These are phyloP conservation scores for Malurus alboscapulatus DNA, from an alignment of 2,113 vertebrate genomes.

Conservation along the genomic window DNA sequence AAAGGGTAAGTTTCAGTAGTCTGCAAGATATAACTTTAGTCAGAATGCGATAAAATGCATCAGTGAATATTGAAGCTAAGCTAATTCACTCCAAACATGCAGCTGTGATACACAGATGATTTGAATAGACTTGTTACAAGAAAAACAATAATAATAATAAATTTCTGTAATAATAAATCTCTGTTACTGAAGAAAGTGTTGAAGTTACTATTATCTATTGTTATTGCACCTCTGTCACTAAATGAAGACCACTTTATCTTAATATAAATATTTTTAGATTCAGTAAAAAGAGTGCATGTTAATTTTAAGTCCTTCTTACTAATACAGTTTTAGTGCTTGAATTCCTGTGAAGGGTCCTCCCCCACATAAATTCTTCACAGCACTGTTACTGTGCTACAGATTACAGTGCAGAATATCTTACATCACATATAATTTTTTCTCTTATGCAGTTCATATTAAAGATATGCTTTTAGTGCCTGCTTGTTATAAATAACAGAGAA, in stretches of 20 bases:
- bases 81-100: neutral
- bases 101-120: neutral
- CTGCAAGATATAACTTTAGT: neutral
- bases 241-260: neutral
- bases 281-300: neutral
- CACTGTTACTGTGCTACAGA: neutral
- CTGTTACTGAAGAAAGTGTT: neutral
- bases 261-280: neutral
- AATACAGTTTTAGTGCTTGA: neutral
- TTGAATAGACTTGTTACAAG: neutral
- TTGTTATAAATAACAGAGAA: neutral
- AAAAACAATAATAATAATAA: neutral
- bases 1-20: neutral
- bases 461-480: neutral
- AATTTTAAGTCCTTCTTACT: neutral
- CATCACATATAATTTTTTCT: neutral
- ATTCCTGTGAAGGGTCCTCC: neutral
- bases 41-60: constrained; percentile 15
- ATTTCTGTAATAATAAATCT: neutral
- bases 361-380: neutral
- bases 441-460: neutral
- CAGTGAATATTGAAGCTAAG: neutral
- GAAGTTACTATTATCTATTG: neutral
- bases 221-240: neutral
- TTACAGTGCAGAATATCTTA: neutral